phyloP scores from a whole-genome alignment of 2,888 invertebrate genomes.

The Microctonus hyperodae region DNA sequence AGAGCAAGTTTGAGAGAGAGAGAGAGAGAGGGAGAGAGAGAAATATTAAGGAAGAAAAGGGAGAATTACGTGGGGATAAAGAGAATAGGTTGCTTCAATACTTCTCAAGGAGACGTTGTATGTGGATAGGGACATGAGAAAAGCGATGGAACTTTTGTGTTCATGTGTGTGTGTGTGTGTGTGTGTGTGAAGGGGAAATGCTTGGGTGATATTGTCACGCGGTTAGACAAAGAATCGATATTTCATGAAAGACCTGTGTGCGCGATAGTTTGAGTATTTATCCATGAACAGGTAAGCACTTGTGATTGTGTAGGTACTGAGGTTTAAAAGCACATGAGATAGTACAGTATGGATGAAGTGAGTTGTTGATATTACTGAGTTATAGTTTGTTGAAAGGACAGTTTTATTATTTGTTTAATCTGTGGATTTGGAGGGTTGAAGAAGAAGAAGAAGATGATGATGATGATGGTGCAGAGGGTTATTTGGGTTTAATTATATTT shows the following conservation, averaged over 20 bases:
- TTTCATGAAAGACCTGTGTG: constrained; percentile 9
- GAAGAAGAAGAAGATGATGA: too few relatives aligned
- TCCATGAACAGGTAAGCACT: constrained; percentile 47
- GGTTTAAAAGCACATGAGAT: constrained; percentile 3
- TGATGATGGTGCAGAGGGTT: not conserved
- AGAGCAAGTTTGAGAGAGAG: not conserved
- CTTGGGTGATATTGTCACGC: not conserved
- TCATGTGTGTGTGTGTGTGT: not conserved
- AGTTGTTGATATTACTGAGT: not conserved
- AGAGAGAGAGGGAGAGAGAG: too few relatives aligned
- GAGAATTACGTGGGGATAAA: too few relatives aligned
- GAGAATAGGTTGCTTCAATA: not conserved
- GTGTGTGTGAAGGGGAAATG: not conserved
- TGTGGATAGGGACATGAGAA: not conserved
- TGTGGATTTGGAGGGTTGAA: too few relatives aligned
- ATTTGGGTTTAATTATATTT: too few relatives aligned
- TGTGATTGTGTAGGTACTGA: constrained; percentile 46
- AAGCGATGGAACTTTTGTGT: not conserved
- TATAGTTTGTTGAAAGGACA: too few relatives aligned
- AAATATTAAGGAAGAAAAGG: too few relatives aligned
- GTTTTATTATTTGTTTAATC: too few relatives aligned
- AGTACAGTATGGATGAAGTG: not conserved
- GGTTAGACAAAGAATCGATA: constrained; percentile 44
- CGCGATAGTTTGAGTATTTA: constrained; percentile 45
- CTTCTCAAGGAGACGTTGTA: not conserved